Evolutionary conservation across 2,888 invertebrate genomes (phyloP).

Genomic region (Idaea biselata): DNA sequence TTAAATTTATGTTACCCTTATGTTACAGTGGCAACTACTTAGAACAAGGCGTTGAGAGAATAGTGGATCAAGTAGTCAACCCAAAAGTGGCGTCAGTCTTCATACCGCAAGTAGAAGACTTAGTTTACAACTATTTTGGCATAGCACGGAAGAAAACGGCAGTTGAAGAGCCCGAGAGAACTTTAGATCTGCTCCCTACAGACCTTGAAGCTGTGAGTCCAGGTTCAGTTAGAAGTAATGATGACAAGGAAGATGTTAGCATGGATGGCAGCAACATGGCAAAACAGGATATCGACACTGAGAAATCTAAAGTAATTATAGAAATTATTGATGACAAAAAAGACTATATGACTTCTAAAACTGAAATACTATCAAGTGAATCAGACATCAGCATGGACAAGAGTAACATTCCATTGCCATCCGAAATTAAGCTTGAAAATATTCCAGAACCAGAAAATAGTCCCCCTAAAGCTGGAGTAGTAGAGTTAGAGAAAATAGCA

Average conservation of each 20-base stretch:
- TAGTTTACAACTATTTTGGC: slow-evolving; percentile 92
- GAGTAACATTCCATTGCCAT: slow-evolving; percentile 50
- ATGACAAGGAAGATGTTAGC: slow-evolving; percentile 51
- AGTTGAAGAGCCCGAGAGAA: slow-evolving; percentile 55
- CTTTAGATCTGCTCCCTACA: slow-evolving; percentile 83
- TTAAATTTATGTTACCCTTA: neutral
- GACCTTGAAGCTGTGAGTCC: slow-evolving; percentile 92
- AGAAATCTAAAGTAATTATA: slow-evolving; percentile 26
- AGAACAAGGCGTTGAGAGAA: slow-evolving; percentile 94
- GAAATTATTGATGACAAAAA: slow-evolving; percentile 25
- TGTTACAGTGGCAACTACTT: slow-evolving; percentile 89
- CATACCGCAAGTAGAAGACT: slow-evolving; percentile 93
- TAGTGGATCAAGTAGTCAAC: slow-evolving; percentile 97
- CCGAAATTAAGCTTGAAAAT: slow-evolving; percentile 60
- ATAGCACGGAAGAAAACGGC: slow-evolving; percentile 84
- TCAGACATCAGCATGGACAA: slow-evolving; percentile 52
- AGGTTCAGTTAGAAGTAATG: slow-evolving; percentile 85
- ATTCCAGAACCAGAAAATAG: slow-evolving; percentile 44
- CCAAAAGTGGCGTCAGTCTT: slow-evolving; percentile 94
- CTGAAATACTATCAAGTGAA: slow-evolving; percentile 62
- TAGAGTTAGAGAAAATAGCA: slow-evolving; percentile 60
- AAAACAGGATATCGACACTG: slow-evolving; percentile 45
- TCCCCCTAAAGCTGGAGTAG: slow-evolving; percentile 68
- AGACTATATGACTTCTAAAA: slow-evolving; percentile 50
- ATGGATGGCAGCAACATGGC: slow-evolving; percentile 47